Base-by-base conservation (phyloP, 2,113 vertebrate genomes). In the Perca schrenkii region DNA sequence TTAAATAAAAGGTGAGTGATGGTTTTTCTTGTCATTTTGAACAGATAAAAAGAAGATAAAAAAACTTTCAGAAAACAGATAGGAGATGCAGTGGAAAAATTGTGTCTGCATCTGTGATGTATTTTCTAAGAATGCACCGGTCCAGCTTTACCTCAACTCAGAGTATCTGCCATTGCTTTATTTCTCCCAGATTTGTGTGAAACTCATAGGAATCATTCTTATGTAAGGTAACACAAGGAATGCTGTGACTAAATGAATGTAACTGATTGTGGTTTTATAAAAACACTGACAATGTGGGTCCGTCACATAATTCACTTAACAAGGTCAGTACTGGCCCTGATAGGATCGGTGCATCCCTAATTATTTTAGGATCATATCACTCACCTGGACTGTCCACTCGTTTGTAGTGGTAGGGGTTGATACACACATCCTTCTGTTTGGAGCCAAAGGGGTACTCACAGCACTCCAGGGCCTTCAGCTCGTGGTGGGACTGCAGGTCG, bases 321-420 rank as follows among this genome's bases (percentile, higher is more conserved):
- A 58, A 58, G 50, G 49, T 57, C 43, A 66, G 43, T 22, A 19
- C 17, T 22, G n/a, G 25, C 14, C 11, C 50, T 12, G 8, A 64
- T 14, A 21, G n/a, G n/a, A 28, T 7, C 22, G 2, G 47, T 25
- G 46, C 4, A 80, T 13, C 2, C 0, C 36, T 22, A 31, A 5
- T 8, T 47, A 34, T 6, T 46, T 40, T 8, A 62, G 22, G 7
- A 13, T 11, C 19, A 36, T 6, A 19, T 63, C 7, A 16, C 97
- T 93, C 92, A 99, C 98, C 98, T 72, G 98, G 98, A 91, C 98
- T 99, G 85, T 99, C 98, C 50, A 99, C 98, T 4, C 98, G 94
- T 93, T 99, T 99, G 87, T 99, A 99, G 95, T 99, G 98, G 94
- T 99, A 99, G 70, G 98, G 98, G 84, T 99, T 99, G 95, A 99